Base-by-base conservation (phyloP, 2,797 vertebrate genomes). In the Sebastolobus altivelis region DNA sequence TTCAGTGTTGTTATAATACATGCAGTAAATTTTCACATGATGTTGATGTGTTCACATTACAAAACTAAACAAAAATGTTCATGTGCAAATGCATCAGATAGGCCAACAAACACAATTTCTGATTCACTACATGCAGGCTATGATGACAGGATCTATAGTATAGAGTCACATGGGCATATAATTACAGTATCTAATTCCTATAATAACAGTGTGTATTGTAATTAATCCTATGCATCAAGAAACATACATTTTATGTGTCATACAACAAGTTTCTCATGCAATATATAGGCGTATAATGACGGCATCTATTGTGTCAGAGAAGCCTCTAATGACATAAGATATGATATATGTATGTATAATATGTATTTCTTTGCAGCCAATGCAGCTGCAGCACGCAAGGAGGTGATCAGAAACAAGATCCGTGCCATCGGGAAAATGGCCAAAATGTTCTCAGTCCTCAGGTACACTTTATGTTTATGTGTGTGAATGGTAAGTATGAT, bases 371-470 rank as follows among this genome's bases (percentile, higher is more conserved):
- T 89, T 87, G 78, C 89, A 97, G 96, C 96, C 80, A 96, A 96
- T 65, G 96, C 96, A 79, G 96, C 96, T 58, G 96, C 96, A 65
- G 95, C 95, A 13, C 94, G 96, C 65, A 97, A 97, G 91, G 96
- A 97, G 87, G 96, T 97, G 81, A 97, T 97, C 90, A 94, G 67
- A 88, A 97, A 97, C 93, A 97, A 97, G 92, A 97, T 97, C 79
- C 95, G 96, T 25, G 96, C 96, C 33, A 96, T 97, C 6, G 96
- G 96, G 58, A 96, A 97, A 80, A 97, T 97, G 96, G 96, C 96
- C 83, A 96, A 96, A 90, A 96, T 97, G 96, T 97, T 97, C 93
- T 94, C 94, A 9, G 96, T 97, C 72, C 95, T 97, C 92, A 96
- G 96, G 96, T 97, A 91, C 29, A 58, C n/a, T 59, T 73, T 63